Base-by-base conservation (phyloP, 2,797 vertebrate species). In the Sciurus carolinensis region DNA sequence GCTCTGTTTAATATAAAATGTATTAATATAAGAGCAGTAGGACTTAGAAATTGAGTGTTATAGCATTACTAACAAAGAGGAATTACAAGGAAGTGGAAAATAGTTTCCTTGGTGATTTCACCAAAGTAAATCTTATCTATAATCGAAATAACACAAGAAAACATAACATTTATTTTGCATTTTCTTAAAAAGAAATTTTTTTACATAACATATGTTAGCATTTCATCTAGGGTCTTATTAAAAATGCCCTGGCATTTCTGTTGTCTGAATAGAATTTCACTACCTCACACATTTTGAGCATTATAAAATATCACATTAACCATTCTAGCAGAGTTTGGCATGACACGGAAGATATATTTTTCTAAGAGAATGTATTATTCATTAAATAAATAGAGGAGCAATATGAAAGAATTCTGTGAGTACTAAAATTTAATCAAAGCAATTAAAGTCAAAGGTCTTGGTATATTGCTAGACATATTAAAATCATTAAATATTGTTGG, bases 211-310 rank as follows among this genome's bases (percentile, higher is more conserved):
- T 98, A 98, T 98, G 98, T 95, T 98, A 98, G 96, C 98, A 98
- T 98, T 98, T 98, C 96, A 98, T 98, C 97, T 98, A 97, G 90
- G 98, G 95, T 98, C 98, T 98, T 97, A 93, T 98, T 95, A 96
- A 98, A 98, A 98, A 97, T 97, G 87, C 97, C 97, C 98, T 98
- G 98, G 97, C 98, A 98, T 98, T 98, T 98, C 98, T 98, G 73
- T 87, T 98, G 95, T 97, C 94, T 95, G 96, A 97, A 85, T 80
- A 98, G 95, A 97, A 91, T 97, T 98, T 95, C 95, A 87, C 95
- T 97, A 95, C 88, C 95, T 98, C 89, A 96, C 94, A 93, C 98
- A 94, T 95, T 95, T 95, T 92, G 72, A 80, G 57, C 95, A 72
- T 94, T 98, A 96, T 90, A 97, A 98, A 98, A 98, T 89, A 93